Evolutionary conservation across 2,797 vertebrate species (phyloP), one percentile per base, ranked within the genome.

Genomic region (Emydoidea blandingii): DNA sequence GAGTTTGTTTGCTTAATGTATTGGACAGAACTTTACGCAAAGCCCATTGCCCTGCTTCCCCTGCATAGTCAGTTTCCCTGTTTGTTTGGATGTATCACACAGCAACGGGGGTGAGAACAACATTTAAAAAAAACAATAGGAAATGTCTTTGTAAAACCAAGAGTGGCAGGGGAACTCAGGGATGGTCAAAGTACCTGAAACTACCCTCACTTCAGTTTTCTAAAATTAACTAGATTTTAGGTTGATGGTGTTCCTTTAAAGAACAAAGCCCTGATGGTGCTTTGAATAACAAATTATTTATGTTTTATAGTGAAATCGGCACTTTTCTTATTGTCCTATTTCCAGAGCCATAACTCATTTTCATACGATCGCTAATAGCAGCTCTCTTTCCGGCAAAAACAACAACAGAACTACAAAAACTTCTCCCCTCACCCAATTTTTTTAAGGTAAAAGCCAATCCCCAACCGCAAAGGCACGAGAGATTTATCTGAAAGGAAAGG

Each of bases 241-340:
- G 25, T 49, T 29, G 27, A 15, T 47, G 5, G 74, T 76, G 41
- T 12, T 23, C 4, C 74, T 29, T 76, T 47, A 15, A 78, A 78
- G 47, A 78, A 49, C 27, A 49, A 78, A 18, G 7, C 44, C 27
- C 44, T 9, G 27, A 18, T 79, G 74, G 56, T 37, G 54, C 85
- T 95, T 49, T 96, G 94, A 97, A 89, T 96, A 95, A 88, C 91
- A 94, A 94, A 94, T 86, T 11, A 57, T 79, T 54, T 1, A 4
- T 2, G 7, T 91, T 94, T 49, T 29, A 41, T 8, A 85, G 49
- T 81, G 27, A 91, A 95, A 89, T 44, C 31, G 37, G n/a, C 57
- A 78, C 59, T 15, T 89, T 72, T 90, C 50, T 27, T 9, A 8
- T 65, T n/a, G 34, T n/a, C 62, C n/a, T 25, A 72, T 41, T 72